Percentiles rank a stretch among this genome's conserved stretches.
phyloP scores from a whole-genome alignment of 2,797 vertebrate genomes.

The Tragopan temminckii region DNA sequence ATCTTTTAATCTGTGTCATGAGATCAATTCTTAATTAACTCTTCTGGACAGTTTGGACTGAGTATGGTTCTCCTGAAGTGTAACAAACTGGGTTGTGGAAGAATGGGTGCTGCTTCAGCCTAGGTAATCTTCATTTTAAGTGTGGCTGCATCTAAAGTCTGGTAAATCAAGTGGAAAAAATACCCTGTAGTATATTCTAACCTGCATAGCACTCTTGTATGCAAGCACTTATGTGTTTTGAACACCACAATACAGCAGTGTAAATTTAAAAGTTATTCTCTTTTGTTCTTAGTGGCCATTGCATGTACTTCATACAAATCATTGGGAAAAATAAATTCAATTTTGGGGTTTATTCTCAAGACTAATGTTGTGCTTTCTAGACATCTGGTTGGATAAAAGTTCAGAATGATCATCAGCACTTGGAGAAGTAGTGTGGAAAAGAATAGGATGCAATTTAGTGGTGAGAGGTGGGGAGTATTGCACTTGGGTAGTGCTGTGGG shows the following conservation, averaged over 20 bases:
- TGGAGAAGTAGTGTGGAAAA: neutral
- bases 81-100: neutral
- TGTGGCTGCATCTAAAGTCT: rapidly evolving
- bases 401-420: neutral
- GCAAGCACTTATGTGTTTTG: neutral
- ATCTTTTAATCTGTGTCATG: neutral
- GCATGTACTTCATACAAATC: neutral
- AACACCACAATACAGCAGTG: rapidly evolving
- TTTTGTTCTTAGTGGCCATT: neutral
- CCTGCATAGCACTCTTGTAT: rapidly evolving
- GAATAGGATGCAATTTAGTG: neutral
- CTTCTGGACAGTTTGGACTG: neutral
- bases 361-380: neutral
- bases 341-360: neutral
- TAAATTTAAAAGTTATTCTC: neutral
- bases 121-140: neutral
- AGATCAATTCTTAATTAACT: neutral
- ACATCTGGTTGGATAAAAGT: neutral
- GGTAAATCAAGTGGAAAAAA: neutral
- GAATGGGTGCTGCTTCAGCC: neutral
- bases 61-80: neutral
- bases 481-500: rapidly evolving
- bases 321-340: neutral
- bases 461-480: neutral
- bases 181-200: neutral